These are phyloP conservation scores for Eupithecia dodoneata DNA, from an alignment of 2,888 invertebrate genomes.

Conservation along the genomic window DNA sequence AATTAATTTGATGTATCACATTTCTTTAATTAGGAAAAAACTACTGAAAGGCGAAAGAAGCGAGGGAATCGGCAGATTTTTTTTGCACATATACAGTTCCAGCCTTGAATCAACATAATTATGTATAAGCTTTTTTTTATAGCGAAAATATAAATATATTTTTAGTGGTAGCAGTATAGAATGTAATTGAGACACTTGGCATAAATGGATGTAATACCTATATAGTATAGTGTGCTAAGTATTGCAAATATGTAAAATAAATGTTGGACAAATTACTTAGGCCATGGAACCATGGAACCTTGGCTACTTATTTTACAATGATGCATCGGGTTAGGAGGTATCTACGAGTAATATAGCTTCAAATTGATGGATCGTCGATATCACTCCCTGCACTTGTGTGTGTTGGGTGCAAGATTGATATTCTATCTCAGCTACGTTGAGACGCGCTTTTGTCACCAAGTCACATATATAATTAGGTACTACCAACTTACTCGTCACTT, in stretches of 20 bases:
- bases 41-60: too few species aligned
- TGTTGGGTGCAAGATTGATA: not conserved
- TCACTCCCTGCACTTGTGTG: not conserved
- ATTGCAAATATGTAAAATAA: not conserved
- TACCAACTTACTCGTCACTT: too few species aligned
- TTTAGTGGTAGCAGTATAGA: too few species aligned
- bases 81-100: too few species aligned
- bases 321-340: not conserved
- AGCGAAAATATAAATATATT: too few species aligned
- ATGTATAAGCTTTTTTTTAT: too few species aligned
- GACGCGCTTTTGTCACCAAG: not conserved
- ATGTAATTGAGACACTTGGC: too few species aligned
- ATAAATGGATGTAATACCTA: too few species aligned
- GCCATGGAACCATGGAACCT: not conserved
- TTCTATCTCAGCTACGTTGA: not conserved
- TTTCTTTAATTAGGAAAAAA: too few species aligned
- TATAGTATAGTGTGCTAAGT: not conserved
- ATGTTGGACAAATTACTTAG: not conserved
- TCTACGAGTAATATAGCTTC: not conserved
- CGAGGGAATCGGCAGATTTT: too few species aligned
- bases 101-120: too few species aligned
- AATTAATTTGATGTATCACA: too few species aligned
- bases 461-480: not conserved
- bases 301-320: not conserved
- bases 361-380: not conserved